Percentiles rank a stretch among this genome's conserved stretches.
phyloP scores from a whole-genome alignment of 1,140 invertebrate genomes.

The Glomeris maerens region DNA sequence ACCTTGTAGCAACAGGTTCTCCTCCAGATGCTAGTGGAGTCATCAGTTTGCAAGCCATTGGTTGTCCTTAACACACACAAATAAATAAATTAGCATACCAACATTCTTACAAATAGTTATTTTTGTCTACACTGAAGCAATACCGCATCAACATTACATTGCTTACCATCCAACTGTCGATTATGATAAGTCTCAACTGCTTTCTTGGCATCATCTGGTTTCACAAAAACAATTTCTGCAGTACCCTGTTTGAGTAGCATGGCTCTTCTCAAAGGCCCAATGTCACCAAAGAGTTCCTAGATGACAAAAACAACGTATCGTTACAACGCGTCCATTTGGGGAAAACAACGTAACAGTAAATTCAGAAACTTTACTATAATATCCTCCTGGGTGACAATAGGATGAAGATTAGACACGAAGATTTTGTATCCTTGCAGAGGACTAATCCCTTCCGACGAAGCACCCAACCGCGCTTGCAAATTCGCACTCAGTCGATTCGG shows the following conservation, averaged over 20 bases:
- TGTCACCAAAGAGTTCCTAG: slow-evolving; percentile 80
- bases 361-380: no score
- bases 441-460: slow-evolving; percentile 26
- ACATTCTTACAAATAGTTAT: no score
- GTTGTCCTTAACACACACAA: no score
- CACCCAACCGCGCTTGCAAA: slow-evolving; percentile 19
- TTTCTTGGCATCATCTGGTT: slow-evolving; percentile 63
- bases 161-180: slow-evolving; percentile 72
- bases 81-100: no score
- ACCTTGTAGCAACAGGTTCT: no score
- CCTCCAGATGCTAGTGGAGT: no score
- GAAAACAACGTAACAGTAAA: slow-evolving; percentile 11
- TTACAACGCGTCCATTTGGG: background rate
- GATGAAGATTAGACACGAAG: slow-evolving; percentile 65
- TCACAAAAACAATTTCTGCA: slow-evolving; percentile 78
- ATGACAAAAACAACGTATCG: slow-evolving; percentile 6
- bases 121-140: no score
- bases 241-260: slow-evolving; percentile 67
- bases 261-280: slow-evolving; percentile 68
- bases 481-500: slow-evolving; percentile 18
- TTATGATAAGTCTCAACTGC: slow-evolving; percentile 86
- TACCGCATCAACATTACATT: no score
- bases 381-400: slow-evolving; percentile 70
- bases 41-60: no score
- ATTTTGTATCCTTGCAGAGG: slow-evolving; percentile 33